Evolutionary conservation across 2,888 invertebrate species (phyloP).

Genomic region (Aleiodes leptofemur): DNA sequence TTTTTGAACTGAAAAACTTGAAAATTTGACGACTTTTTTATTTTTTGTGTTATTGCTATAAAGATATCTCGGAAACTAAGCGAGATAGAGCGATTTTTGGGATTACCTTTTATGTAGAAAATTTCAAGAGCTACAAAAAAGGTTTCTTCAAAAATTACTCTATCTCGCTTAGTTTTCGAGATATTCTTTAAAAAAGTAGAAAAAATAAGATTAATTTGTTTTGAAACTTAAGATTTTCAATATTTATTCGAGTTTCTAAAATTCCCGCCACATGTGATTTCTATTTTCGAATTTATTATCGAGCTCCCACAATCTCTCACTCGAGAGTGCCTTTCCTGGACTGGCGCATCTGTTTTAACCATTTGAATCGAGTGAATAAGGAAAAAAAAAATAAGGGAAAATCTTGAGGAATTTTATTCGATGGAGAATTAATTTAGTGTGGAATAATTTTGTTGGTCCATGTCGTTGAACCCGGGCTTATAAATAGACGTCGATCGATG

Average conservation of each 20-base stretch:
- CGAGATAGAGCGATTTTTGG: no score
- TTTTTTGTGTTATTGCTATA: not conserved
- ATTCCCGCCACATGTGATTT: constrained; percentile 24
- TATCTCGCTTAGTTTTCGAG: no score
- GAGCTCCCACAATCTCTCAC: constrained; percentile 32
- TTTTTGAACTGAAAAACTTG: no score
- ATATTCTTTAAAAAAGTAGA: no score
- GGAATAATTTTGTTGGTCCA: not conserved
- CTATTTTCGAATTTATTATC: constrained; percentile 30
- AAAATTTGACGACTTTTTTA: not conserved
- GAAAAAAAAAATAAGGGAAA: not conserved
- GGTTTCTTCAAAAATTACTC: no score
- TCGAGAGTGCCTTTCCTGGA: constrained; percentile 25
- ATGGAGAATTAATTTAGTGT: no score
- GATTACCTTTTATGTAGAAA: not conserved
- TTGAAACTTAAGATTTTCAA: no score
- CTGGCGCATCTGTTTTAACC: constrained; percentile 18
- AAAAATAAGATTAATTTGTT: no score
- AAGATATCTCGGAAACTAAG: no score
- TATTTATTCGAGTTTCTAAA: constrained; percentile 25
- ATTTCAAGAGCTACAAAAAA: not conserved
- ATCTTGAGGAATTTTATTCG: no score
- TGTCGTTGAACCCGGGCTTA: constrained; percentile 55
- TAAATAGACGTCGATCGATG: constrained; percentile 56
- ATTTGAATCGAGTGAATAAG: not conserved